Base-by-base conservation (phyloP, 2,888 invertebrate genomes). In the Chrysomela aeneicollis region DNA sequence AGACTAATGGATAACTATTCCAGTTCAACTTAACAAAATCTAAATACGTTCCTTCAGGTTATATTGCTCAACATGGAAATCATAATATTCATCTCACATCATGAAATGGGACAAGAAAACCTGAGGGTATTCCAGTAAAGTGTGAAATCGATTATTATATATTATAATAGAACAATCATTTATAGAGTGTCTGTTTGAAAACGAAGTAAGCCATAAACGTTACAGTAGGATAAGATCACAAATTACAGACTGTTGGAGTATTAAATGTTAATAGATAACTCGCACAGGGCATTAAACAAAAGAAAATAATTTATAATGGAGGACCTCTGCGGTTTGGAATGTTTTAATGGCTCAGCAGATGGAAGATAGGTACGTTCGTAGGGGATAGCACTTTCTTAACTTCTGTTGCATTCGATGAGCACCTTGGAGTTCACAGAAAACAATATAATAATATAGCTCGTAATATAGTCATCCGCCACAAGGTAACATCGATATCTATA, bases 241-340 rank as follows among this genome's bases (percentile, higher is more conserved):
- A 57, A 57, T 57, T 57, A 57, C 30, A 57, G 57, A 17, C 57
- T 47, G 17, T 46, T n/a, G 26, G 57, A 30, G 18, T 57, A 57
- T 57, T 57, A 57, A 57, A 57, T 46, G 46, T 57, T 46, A 57
- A 57, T 57, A 57, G 57, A 57, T 57, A 57, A 57, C 22, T 57
- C 46, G 30, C 22, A 15, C 52, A 42, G 55, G n/a, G 55, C 55
- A 42, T 55, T 15, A 17, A 46, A 57, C 57, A 46, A 46, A 46
- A 42, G 42, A 42, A 26, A 37, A 17, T 15, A 57, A 18, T 57
- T 57, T 46, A 42, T 47, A 57, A 57, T 47, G 57, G 18, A 17
- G 57, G 57, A 47, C 57, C 47, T 26, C 26, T 26, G 17, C 55
- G 18, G 55, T 42, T 57, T 26, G 57, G 57, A 57, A 57, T 57